Percentiles rank a stretch among this genome's conserved stretches.
phyloP scores from a whole-genome alignment of 2,797 vertebrate genomes.

The Anas acuta region DNA sequence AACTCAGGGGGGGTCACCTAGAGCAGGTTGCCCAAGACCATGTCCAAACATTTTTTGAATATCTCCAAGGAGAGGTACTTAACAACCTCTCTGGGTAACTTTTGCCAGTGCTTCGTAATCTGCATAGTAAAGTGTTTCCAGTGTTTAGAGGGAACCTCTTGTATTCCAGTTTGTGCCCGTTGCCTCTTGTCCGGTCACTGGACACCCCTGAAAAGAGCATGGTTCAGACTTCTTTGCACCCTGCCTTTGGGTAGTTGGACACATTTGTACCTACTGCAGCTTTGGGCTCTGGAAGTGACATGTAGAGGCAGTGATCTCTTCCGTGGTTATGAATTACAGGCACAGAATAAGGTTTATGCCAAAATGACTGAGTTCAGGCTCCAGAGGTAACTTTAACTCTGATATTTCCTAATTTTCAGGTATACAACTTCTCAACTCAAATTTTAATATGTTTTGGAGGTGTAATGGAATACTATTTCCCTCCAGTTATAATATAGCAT shows the following conservation, averaged over 20 bases:
- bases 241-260: not conserved
- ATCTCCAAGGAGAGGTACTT: not conserved
- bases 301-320: not conserved
- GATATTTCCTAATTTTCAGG: not conserved
- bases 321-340: not conserved
- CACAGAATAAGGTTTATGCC: not conserved
- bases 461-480: not conserved
- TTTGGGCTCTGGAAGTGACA: not conserved
- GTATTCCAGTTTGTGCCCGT: not conserved
- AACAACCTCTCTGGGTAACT: not conserved
- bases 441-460: not conserved
- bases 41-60: not conserved
- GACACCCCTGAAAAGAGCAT: not conserved
- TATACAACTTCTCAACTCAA: not conserved
- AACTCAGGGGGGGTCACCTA: not conserved
- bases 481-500: not conserved
- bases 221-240: rapidly evolving
- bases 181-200: not conserved
- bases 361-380: not conserved
- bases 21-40: not conserved
- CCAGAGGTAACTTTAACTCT: not conserved
- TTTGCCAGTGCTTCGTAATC: not conserved
- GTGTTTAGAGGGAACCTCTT: not conserved
- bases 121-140: not conserved
- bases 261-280: not conserved